These are phyloP conservation scores for Shinisaurus crocodilurus DNA, from an alignment of 2,113 vertebrate genomes.

Conservation along the genomic window DNA sequence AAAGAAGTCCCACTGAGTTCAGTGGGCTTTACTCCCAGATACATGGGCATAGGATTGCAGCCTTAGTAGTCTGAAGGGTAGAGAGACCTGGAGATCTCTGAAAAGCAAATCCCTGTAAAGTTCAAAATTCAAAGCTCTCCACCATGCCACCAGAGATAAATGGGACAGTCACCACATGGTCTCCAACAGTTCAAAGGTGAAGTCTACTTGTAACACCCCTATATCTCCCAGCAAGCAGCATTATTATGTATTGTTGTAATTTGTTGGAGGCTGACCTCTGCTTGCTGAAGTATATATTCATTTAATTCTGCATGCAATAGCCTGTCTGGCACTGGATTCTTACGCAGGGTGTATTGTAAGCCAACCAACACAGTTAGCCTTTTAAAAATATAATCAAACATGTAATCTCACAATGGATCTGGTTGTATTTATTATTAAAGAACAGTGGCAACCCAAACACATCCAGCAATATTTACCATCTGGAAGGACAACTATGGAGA, in stretches of 20 bases:
- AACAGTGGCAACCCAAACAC: background rate
- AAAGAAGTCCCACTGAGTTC: background rate
- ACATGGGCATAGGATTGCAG: background rate
- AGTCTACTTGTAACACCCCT: background rate
- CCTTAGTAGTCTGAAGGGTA: background rate
- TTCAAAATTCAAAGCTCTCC: background rate
- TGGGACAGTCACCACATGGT: background rate
- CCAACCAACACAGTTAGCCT: background rate
- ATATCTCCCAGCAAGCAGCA: no score
- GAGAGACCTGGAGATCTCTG: background rate
- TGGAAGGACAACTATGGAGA: no score
- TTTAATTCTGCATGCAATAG: background rate
- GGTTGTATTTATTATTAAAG: background rate
- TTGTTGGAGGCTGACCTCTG: background rate
- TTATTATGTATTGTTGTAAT: no score
- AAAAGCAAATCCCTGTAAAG: background rate
- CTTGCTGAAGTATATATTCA: background rate
- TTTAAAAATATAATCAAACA: background rate
- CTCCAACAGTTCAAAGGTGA: background rate
- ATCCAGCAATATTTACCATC: background rate
- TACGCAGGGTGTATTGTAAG: background rate
- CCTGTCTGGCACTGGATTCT: background rate
- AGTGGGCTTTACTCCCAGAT: background rate
- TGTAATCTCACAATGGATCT: no score
- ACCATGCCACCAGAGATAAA: background rate